These are phyloP conservation scores for Mirounga angustirostris DNA, from an alignment of 2,113 vertebrate genomes.

Conservation along the genomic window DNA sequence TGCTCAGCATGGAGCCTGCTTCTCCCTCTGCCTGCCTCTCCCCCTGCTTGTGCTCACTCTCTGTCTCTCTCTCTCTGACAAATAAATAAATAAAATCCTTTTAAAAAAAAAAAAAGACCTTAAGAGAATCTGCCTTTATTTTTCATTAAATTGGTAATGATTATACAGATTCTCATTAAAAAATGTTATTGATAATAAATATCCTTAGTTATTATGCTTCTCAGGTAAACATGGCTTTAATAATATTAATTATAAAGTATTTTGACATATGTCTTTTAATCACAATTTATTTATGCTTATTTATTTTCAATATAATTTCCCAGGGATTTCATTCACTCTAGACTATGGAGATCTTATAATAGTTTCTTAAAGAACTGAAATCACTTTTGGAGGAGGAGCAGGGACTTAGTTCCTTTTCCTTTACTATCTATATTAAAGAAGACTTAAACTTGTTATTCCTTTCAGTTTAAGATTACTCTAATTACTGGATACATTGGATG, in stretches of 20 bases:
- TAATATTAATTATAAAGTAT: conserved; percentile 1
- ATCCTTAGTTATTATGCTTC: background rate
- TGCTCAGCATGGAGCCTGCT: background rate
- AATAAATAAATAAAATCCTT: background rate
- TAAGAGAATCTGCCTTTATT: background rate
- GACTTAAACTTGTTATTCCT: background rate
- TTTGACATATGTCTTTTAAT: background rate
- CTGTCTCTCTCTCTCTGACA: background rate
- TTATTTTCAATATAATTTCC: background rate
- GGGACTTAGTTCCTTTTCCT: background rate
- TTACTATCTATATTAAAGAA: background rate
- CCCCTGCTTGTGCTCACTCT: background rate
- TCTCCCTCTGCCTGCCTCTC: background rate
- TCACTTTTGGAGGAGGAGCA: background rate
- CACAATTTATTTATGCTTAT: background rate
- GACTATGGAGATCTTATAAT: background rate
- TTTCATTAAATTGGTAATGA: background rate
- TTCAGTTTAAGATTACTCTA: background rate
- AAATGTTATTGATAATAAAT: background rate
- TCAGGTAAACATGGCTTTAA: background rate
- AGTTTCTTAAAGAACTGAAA: background rate
- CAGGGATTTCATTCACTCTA: background rate
- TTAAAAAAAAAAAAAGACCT: background rate
- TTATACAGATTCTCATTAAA: background rate
- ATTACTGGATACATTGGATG: background rate